phyloP scores from a whole-genome alignment of 2,888 invertebrate genomes.

The Melanotus villosus region DNA sequence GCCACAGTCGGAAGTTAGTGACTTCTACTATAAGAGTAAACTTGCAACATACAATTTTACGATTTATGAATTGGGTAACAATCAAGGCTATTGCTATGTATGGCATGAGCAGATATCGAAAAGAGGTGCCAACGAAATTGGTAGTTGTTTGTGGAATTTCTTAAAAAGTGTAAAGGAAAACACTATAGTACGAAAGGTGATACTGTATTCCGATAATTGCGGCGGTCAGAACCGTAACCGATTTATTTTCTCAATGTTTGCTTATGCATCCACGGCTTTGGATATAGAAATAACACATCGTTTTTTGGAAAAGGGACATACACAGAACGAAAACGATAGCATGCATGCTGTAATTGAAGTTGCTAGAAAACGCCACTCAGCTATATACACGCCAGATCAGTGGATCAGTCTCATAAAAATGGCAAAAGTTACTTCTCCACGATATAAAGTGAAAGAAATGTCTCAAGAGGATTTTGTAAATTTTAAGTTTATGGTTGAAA shows the following conservation, averaged over 20 bases:
- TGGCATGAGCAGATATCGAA: background rate
- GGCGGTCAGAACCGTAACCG: slow-evolving; percentile 12
- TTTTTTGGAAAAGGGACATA: background rate
- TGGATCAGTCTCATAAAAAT: too few species aligned
- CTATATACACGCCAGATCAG: too few species aligned
- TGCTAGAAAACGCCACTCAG: too few species aligned
- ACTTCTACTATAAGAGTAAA: background rate
- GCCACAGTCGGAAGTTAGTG: background rate
- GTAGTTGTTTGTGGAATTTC: too few species aligned
- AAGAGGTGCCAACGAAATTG: too few species aligned
- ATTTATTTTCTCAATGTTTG: background rate
- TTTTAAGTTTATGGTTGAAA: too few species aligned
- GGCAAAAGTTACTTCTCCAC: too few species aligned
- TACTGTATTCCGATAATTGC: slow-evolving; percentile 12
- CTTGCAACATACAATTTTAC: background rate
- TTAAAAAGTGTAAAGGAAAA: too few species aligned
- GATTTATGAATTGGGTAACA: too few species aligned
- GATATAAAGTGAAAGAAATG: too few species aligned
- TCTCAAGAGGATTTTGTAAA: too few species aligned
- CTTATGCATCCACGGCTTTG: background rate
- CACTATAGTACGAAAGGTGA: too few species aligned
- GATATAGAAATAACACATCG: background rate
- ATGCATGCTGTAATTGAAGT: slow-evolving; percentile 1
- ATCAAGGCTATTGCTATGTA: background rate
- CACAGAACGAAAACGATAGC: slow-evolving; percentile 1